A percentile compares a stretch with the other conserved stretches of the same genome.
Conservation (phyloP, 2,888 invertebrate genomes). For the Atherix ibis region DNA sequence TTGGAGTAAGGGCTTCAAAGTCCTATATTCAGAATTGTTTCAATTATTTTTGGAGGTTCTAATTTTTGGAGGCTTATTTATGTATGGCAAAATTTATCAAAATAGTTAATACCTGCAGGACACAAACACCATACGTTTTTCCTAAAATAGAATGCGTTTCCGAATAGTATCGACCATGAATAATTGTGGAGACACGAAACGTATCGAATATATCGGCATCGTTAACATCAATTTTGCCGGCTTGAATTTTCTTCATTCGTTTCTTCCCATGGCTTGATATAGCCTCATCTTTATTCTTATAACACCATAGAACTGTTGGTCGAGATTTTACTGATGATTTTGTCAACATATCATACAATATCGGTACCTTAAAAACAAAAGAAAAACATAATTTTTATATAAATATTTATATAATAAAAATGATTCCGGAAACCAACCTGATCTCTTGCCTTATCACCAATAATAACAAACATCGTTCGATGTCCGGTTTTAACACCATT, state of each 20-base stretch:
- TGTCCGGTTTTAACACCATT: conserved; percentile 87
- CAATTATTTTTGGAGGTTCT: not conserved
- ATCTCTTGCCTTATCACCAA: conserved; percentile 91
- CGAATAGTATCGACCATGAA: conserved; percentile 92
- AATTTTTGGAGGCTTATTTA: conserved; percentile 6
- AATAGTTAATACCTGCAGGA: conserved; percentile 44
- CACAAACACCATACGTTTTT: conserved; percentile 91
- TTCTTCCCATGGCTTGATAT: conserved; percentile 88
- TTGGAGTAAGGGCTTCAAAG: conserved; percentile 95
- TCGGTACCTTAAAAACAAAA: conserved; percentile 58
- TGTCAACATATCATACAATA: conserved; percentile 92
- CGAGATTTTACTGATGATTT: conserved; percentile 87
- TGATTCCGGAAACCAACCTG: too few relatives aligned
- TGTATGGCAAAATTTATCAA: too few relatives aligned
- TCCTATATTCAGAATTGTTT: conserved; percentile 38
- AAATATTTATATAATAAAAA: not conserved
- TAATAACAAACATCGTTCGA: conserved; percentile 83
- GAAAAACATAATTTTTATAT: not conserved
- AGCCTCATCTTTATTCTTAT: conserved; percentile 83
- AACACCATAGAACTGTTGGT: conserved; percentile 95
- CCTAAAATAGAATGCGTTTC: conserved; percentile 97
- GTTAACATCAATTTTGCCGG: conserved; percentile 74
- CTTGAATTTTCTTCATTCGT: conserved; percentile 79
- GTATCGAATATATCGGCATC: conserved; percentile 95
- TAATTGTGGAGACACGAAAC: conserved; percentile 89